Percentiles rank a stretch among this genome's conserved stretches.
phyloP scores from a whole-genome alignment of 2,888 invertebrate species.

The Tholera decimalis region DNA sequence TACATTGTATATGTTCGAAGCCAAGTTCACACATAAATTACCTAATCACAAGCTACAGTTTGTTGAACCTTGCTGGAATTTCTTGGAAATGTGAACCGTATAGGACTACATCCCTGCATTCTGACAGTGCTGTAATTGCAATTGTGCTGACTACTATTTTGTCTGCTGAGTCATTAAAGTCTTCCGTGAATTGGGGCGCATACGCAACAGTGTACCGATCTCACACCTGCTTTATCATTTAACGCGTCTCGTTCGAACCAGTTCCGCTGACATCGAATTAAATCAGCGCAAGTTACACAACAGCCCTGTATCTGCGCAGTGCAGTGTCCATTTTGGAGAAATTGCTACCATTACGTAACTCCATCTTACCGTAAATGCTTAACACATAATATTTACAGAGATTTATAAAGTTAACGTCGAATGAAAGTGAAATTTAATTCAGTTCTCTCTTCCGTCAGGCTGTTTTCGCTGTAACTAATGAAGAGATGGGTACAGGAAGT shows the following conservation, averaged over 20 bases:
- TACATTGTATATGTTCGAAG: slow-evolving; percentile 1
- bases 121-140: slow-evolving; percentile 27
- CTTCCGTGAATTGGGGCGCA: slow-evolving; percentile 33
- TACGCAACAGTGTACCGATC: slow-evolving; percentile 31
- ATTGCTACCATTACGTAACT: slow-evolving; percentile 75
- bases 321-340: slow-evolving; percentile 75
- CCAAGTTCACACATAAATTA: slow-evolving; percentile 50
- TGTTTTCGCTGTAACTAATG: slow-evolving; percentile 30
- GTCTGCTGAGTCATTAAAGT: slow-evolving; percentile 31
- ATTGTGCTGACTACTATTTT: slow-evolving; percentile 18
- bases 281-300: slow-evolving; percentile 71
- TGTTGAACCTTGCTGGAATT: slow-evolving; percentile 10
- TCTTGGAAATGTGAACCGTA: slow-evolving; percentile 8
- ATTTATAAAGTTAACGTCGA: slow-evolving; percentile 53
- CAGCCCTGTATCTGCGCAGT: slow-evolving; percentile 63
- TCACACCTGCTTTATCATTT: slow-evolving; percentile 55
- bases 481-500: slow-evolving; percentile 42
- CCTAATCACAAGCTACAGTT: slow-evolving; percentile 10
- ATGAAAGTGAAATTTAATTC: slow-evolving; percentile 59
- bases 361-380: slow-evolving; percentile 64
- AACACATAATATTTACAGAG: slow-evolving; percentile 57
- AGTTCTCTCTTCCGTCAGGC: slow-evolving; percentile 46
- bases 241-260: slow-evolving; percentile 57
- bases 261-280: slow-evolving; percentile 70
- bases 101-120: slow-evolving; percentile 42